Evolutionary conservation across 2,888 invertebrate species (phyloP).

Genomic region (Cheilosia soror): DNA sequence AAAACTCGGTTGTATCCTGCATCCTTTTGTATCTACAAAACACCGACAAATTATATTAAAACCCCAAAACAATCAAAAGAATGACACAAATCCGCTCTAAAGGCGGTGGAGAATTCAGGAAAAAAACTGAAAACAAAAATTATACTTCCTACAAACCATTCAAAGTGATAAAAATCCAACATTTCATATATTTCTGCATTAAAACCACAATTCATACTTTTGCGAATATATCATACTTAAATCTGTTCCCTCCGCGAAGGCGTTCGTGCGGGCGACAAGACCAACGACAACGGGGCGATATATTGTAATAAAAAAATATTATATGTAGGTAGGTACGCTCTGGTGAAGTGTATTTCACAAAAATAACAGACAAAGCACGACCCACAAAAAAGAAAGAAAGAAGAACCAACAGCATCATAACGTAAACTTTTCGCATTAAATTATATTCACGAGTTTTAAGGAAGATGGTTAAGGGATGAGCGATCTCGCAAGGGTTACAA

Average conservation of each 20-base stretch:
- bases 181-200: constrained; percentile 76
- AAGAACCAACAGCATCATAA: constrained; percentile 70
- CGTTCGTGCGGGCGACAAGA: constrained; percentile 29
- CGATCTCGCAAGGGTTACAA: constrained; percentile 33
- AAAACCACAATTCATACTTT: constrained; percentile 77
- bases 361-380: constrained; percentile 63
- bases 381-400: constrained; percentile 23
- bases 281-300: constrained; percentile 64
- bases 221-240: constrained; percentile 77
- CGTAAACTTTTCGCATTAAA: constrained; percentile 72
- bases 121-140: constrained; percentile 28
- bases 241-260: constrained; percentile 55
- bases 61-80: constrained; percentile 37
- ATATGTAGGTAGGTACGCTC: constrained; percentile 22
- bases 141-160: constrained; percentile 8
- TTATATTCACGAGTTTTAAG: constrained; percentile 65
- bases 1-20: too few relatives aligned
- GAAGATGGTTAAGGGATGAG: constrained; percentile 17
- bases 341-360: constrained; percentile 48
- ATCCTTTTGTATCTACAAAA: constrained; percentile 3
- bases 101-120: constrained; percentile 22
- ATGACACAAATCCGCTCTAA: constrained; percentile 60
- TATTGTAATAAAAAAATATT: constrained; percentile 72
- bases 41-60: constrained; percentile 43
- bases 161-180: constrained; percentile 71